Evolutionary conservation across 2,888 invertebrate species (phyloP).

Genomic region (Thereva nobilitata): DNA sequence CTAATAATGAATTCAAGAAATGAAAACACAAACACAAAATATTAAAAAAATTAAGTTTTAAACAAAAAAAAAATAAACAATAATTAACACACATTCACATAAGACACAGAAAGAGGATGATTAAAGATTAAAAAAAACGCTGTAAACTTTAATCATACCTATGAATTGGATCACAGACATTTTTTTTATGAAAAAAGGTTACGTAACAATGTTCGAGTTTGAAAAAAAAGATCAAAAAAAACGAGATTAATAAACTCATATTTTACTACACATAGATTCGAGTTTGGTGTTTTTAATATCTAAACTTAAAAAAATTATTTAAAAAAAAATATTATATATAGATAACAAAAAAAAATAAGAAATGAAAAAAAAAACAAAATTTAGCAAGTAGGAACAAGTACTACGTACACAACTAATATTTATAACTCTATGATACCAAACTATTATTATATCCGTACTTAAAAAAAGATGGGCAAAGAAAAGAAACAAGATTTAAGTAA

Average conservation of each 20-base stretch:
- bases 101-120: constrained; percentile 9
- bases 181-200: constrained; percentile 9
- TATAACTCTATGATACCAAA: constrained; percentile 44
- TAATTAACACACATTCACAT: background rate
- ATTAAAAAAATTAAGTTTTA: constrained; percentile 34
- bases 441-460: constrained; percentile 43
- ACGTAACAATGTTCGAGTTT: background rate
- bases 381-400: constrained; percentile 45
- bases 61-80: constrained; percentile 25
- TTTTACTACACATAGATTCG: constrained; percentile 21
- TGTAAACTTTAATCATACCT: constrained; percentile 22
- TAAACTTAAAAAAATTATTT: constrained; percentile 15
- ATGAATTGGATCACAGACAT: background rate
- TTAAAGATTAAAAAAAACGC: constrained; percentile 18
- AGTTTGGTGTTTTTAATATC: constrained; percentile 35
- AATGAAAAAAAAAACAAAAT: constrained; percentile 34
- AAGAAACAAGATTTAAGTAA: constrained; percentile 3
- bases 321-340: constrained; percentile 27
- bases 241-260: background rate
- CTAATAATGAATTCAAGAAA: constrained; percentile 14
- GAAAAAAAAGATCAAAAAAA: constrained; percentile 17
- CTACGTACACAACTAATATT: constrained; percentile 46
- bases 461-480: constrained; percentile 30
- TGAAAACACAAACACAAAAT: constrained; percentile 9
- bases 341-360: constrained; percentile 22